A percentile compares a stretch with the other conserved stretches of the same genome.
phyloP scores from a whole-genome alignment of 2,888 invertebrate genomes.

The Heliconius cydno region DNA sequence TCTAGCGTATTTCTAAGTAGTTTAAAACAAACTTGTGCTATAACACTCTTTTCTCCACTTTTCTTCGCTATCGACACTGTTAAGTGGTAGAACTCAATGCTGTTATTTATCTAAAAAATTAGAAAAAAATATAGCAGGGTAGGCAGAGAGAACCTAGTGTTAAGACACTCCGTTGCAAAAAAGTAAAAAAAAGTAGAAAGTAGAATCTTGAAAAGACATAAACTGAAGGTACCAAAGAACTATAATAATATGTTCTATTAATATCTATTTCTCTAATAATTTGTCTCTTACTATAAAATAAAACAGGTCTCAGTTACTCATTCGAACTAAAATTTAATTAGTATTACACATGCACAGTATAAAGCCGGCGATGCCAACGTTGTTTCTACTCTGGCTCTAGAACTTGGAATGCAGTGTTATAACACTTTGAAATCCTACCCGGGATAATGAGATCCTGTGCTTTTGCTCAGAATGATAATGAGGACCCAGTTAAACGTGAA shows the following conservation, averaged over 20 bases:
- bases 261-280: background rate
- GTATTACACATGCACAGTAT: constrained; percentile 54
- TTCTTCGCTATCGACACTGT: too few relatives aligned
- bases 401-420: constrained; percentile 67
- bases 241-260: too few relatives aligned
- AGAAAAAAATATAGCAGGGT: too few relatives aligned
- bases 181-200: too few relatives aligned
- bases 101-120: too few relatives aligned
- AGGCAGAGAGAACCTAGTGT: too few relatives aligned
- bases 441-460: constrained; percentile 37
- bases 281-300: background rate
- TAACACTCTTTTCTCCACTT: too few relatives aligned
- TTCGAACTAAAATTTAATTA: constrained; percentile 20
- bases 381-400: constrained; percentile 72
- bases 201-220: too few relatives aligned
- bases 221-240: too few relatives aligned
- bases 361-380: constrained; percentile 65
- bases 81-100: too few relatives aligned
- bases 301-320: background rate
- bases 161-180: too few relatives aligned
- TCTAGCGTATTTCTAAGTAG: background rate
- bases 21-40: too few relatives aligned
- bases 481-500: constrained; percentile 20
- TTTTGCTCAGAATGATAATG: constrained; percentile 39
- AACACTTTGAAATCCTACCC: constrained; percentile 53